phyloP scores from a whole-genome alignment of 2,113 vertebrate genomes.

The Arizona elegans region DNA sequence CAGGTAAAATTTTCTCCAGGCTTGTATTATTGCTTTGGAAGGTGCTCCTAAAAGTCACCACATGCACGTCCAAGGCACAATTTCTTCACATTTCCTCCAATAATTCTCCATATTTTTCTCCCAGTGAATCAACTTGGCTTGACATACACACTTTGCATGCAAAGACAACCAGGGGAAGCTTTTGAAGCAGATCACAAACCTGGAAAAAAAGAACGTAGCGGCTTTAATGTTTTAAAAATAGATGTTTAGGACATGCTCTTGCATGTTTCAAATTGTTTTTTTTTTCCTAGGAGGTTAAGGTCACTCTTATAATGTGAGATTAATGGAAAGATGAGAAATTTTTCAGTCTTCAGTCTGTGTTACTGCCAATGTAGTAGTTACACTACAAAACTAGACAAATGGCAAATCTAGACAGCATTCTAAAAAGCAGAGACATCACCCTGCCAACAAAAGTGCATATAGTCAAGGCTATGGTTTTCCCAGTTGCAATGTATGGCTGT shows the following conservation, averaged over 20 bases:
- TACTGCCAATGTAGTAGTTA: background rate
- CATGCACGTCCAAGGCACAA: background rate
- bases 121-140: background rate
- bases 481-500: no score
- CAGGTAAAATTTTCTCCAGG: background rate
- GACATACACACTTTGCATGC: background rate
- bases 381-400: no score
- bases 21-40: background rate
- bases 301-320: accelerated
- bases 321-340: background rate
- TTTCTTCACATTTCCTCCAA: background rate
- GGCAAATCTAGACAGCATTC: no score
- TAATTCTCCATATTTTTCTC: background rate
- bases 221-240: background rate
- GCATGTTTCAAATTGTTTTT: background rate
- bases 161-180: background rate
- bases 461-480: no score
- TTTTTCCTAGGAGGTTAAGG: background rate
- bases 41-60: background rate
- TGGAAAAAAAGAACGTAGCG: accelerated
- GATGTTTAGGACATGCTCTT: background rate
- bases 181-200: background rate
- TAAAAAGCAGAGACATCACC: no score
- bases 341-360: background rate
- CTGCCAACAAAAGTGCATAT: no score